Conservation (phyloP, 2,888 invertebrate species). For the Cancer borealis region DNA sequence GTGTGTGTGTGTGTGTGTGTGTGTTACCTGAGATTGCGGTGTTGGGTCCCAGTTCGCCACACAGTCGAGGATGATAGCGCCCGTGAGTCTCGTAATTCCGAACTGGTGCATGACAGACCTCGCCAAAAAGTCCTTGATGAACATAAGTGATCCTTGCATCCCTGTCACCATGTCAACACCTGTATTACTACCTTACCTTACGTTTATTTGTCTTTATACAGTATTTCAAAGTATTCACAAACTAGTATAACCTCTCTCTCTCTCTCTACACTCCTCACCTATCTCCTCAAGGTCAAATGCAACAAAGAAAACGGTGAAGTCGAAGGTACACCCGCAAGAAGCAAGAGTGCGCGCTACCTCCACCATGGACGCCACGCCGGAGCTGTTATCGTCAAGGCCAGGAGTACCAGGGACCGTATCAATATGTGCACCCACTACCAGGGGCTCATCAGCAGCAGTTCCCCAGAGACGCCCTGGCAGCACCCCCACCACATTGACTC, state of each 20-base stretch:
- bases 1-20: slow-evolving; percentile 58
- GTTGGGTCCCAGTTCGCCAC: slow-evolving; percentile 79
- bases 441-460: slow-evolving; percentile 79
- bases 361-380: slow-evolving; percentile 79
- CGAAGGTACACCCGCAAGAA: slow-evolving; percentile 78
- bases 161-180: slow-evolving; percentile 28
- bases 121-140: slow-evolving; percentile 72
- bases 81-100: slow-evolving; percentile 78
- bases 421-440: slow-evolving; percentile 80
- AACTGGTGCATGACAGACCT: slow-evolving; percentile 64
- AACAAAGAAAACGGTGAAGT: slow-evolving; percentile 79
- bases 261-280: slow-evolving; percentile 78
- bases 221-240: no score
- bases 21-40: slow-evolving; percentile 79
- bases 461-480: slow-evolving; percentile 79
- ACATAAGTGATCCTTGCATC: slow-evolving; percentile 71
- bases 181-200: neutral
- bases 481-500: slow-evolving; percentile 79
- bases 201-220: neutral
- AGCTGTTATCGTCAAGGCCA: slow-evolving; percentile 80
- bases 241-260: neutral
- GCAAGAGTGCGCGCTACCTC: slow-evolving; percentile 79
- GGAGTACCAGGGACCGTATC: slow-evolving; percentile 79
- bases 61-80: slow-evolving; percentile 80
- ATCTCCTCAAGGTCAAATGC: slow-evolving; percentile 80